Evolutionary conservation across 37 sponge, comb jelly and placozoan genomes (phyloP), one percentile per base, ranked within the genome.

Genomic region (Haliclona indistincta): DNA sequence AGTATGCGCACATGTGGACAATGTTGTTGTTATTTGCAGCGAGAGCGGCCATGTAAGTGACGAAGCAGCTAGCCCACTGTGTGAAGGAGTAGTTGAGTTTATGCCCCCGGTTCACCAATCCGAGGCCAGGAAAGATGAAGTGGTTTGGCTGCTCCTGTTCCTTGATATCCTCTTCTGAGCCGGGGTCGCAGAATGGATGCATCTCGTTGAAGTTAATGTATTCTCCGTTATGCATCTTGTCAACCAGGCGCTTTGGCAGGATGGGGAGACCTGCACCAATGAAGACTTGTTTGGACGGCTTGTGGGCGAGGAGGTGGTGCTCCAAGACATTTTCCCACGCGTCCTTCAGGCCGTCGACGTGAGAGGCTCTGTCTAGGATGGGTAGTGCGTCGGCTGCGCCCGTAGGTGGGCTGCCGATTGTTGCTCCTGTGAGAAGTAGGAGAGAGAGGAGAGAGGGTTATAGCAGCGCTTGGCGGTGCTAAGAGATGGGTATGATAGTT

Each of bases 171-270:
- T 67, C 68, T 2, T 67, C 68, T 15, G 29, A 2, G 1, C 5
- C 41, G 42, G 44, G 68, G 15, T 67, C 68, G 44, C 68, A 67
- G 43, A 67, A 38, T 3, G 44, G 68, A 8, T 43, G 2, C 2
- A 67, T 43, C 13, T 67, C 68, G 19, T 67, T 67, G 22, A 67
- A 67, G 43, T 67, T 67, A 29, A 67, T 67, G 68, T 67, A 67
- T 44, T 67, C 68, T 44, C 68, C 40, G 68, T 39, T 39, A 22
- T n/a, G 44, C 68, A 67, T 40, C 17, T 67, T 67, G 1, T 67
- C 44, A 3, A 41, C 29, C 6, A 67, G 3, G 44, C 68, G 43
- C 29, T 38, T 67, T 22, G 68, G 68, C 44, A 67, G 68, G 2
- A 8, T 8, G 10, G 43, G 68, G 11, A 67, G 68, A 25, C 68